A percentile compares a stretch with the other conserved stretches of the same genome.
These are phyloP conservation scores for Eciton burchellii DNA, from an alignment of 1,140 invertebrate genomes.

Conservation along the genomic window DNA sequence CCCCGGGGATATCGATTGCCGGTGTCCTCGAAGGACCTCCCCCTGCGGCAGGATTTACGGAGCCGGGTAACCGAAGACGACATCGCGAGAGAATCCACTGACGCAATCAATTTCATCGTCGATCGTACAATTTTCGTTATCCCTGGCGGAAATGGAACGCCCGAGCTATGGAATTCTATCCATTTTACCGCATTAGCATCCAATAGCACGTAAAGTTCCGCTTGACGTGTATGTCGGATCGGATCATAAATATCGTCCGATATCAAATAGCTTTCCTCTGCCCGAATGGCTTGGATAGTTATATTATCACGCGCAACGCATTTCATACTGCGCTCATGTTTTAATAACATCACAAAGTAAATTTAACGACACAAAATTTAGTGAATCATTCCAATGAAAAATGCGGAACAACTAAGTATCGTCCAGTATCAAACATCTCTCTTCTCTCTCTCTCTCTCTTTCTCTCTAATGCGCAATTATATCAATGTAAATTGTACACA, in stretches of 20 bases:
- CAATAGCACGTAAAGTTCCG: constrained; percentile 20
- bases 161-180: constrained; percentile 21
- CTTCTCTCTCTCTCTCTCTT: too few relatives aligned
- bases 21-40: constrained; percentile 41
- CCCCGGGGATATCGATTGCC: constrained; percentile 57
- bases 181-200: constrained; percentile 50
- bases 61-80: constrained; percentile 9
- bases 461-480: too few relatives aligned
- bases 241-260: constrained; percentile 1
- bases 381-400: too few relatives aligned
- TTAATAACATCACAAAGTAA: too few relatives aligned
- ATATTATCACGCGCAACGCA: too few relatives aligned
- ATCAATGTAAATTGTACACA: too few relatives aligned
- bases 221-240: neutral
- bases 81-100: constrained; percentile 30
- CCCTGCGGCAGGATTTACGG: constrained; percentile 4
- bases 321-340: too few relatives aligned
- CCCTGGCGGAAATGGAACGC: constrained; percentile 40
- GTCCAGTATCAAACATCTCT: too few relatives aligned
- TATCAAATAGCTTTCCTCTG: too few relatives aligned
- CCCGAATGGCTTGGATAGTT: too few relatives aligned
- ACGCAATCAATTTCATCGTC: constrained; percentile 62
- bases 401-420: too few relatives aligned
- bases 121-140: constrained; percentile 63
- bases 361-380: too few relatives aligned